Evolutionary conservation across 1,140 invertebrate species (phyloP).

Genomic region (Diabrotica virgifera): DNA sequence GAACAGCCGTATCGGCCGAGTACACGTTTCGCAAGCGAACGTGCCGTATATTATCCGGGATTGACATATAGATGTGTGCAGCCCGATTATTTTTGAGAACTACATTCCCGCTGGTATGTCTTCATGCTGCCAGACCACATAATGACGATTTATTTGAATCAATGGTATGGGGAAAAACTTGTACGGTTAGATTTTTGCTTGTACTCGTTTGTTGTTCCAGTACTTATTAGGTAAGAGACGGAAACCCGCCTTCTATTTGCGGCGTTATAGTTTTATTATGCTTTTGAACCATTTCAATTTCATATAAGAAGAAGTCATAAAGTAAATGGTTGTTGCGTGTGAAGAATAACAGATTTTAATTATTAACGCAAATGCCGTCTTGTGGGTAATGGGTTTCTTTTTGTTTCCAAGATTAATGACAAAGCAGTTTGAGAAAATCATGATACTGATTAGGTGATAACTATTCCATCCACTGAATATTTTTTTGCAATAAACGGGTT

Average conservation of each 20-base stretch:
- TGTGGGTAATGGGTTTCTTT: background rate
- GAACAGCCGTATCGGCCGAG: slow-evolving; percentile 31
- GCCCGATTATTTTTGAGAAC: slow-evolving; percentile 44
- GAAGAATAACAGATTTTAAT: slow-evolving; percentile 15
- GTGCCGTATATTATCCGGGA: slow-evolving; percentile 36
- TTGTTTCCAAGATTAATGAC: background rate
- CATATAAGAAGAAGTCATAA: slow-evolving; percentile 32
- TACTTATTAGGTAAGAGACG: slow-evolving; percentile 23
- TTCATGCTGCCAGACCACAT: slow-evolving; percentile 41
- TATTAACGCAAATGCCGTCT: background rate
- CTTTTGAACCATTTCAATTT: slow-evolving; percentile 24
- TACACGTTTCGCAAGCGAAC: slow-evolving; percentile 31
- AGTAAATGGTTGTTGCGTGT: slow-evolving; percentile 23
- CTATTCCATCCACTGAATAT: no score
- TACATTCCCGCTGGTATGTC: slow-evolving; percentile 45
- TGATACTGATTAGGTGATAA: no score
- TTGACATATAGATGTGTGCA: slow-evolving; percentile 39
- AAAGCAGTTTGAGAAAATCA: no score
- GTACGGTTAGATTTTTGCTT: slow-evolving; percentile 34
- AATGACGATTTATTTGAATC: slow-evolving; percentile 46
- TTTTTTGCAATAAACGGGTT: no score
- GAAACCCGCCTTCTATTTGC: slow-evolving; percentile 25
- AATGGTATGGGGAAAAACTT: slow-evolving; percentile 17
- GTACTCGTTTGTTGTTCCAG: slow-evolving; percentile 30
- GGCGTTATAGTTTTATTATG: slow-evolving; percentile 32